These are phyloP conservation scores for Eupithecia insigniata DNA, from an alignment of 2,888 invertebrate species.

Conservation along the genomic window DNA sequence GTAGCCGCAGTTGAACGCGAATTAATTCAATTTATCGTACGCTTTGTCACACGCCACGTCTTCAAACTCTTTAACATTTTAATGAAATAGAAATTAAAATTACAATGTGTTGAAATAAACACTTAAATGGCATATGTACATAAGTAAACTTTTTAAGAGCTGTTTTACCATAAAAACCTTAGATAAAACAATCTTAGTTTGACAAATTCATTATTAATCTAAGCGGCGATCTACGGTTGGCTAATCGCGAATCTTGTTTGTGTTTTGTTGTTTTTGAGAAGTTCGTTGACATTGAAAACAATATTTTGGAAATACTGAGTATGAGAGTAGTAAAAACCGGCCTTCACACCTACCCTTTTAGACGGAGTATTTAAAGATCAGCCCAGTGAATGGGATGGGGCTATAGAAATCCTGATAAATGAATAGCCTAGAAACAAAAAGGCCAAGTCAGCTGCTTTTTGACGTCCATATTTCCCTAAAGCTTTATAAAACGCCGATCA, in stretches of 20 bases:
- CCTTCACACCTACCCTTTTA: neutral
- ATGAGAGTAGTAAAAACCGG: too few relatives aligned
- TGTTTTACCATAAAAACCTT: neutral
- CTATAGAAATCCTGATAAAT: neutral
- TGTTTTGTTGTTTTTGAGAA: neutral
- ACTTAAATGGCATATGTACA: neutral
- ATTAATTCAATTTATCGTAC: slow-evolving; percentile 55
- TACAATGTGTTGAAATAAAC: neutral
- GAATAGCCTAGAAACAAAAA: slow-evolving; percentile 10
- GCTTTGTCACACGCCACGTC: slow-evolving; percentile 43
- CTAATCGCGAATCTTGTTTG: neutral
- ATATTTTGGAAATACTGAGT: too few relatives aligned
- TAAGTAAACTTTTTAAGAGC: neutral
- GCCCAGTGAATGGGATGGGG: neutral
- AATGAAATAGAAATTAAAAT: neutral
- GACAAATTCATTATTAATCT: neutral
- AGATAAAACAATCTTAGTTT: neutral
- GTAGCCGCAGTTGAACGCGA: slow-evolving; percentile 48
- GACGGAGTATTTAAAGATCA: neutral
- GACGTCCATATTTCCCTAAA: slow-evolving; percentile 13
- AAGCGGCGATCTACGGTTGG: too few relatives aligned
- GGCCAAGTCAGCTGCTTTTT: slow-evolving; percentile 34
- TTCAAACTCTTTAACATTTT: slow-evolving; percentile 4
- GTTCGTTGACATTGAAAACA: neutral
- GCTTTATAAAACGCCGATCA: slow-evolving; percentile 15